Conservation (phyloP, 1,140 invertebrate genomes). For the Aethina tumida region DNA sequence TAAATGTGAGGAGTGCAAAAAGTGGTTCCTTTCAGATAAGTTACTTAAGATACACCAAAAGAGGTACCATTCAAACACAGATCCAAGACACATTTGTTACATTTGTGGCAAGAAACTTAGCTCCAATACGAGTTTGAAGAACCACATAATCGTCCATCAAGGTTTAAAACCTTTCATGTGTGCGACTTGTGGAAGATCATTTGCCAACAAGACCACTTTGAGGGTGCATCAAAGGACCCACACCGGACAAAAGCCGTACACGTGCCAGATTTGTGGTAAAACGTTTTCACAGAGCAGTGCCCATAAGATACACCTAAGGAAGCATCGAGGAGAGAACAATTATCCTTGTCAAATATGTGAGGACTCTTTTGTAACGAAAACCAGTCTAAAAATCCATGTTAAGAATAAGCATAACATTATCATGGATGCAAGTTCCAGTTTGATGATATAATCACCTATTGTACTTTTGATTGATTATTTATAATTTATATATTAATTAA, state of each 20-base stretch:
- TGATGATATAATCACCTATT: not conserved
- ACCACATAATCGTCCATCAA: slow-evolving; percentile 56
- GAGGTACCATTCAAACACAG: slow-evolving; percentile 16
- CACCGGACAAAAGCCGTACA: slow-evolving; percentile 64
- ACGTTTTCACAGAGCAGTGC: slow-evolving; percentile 36
- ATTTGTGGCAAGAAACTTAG: slow-evolving; percentile 20
- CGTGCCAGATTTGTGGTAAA: slow-evolving; percentile 55
- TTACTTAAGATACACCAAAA: slow-evolving; percentile 16
- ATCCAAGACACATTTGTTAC: slow-evolving; percentile 18
- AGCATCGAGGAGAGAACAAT: slow-evolving; percentile 49
- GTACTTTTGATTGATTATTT: not conserved
- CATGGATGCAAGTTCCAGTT: not conserved
- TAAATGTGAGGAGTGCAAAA: slow-evolving; percentile 38
- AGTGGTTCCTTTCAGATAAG: slow-evolving; percentile 25
- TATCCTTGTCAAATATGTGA: slow-evolving; percentile 49
- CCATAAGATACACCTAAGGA: slow-evolving; percentile 32
- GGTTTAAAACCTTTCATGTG: slow-evolving; percentile 43
- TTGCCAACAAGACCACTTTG: slow-evolving; percentile 18
- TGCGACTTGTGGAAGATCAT: slow-evolving; percentile 18
- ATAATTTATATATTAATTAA: not conserved
- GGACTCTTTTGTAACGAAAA: slow-evolving; percentile 53
- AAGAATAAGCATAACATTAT: slow-evolving; percentile 14
- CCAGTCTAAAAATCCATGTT: slow-evolving; percentile 13
- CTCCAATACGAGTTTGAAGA: slow-evolving; percentile 13
- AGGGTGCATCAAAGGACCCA: slow-evolving; percentile 66